Evolutionary conservation across 2,888 invertebrate genomes (phyloP).

Genomic region (Stegophylla sp.): DNA sequence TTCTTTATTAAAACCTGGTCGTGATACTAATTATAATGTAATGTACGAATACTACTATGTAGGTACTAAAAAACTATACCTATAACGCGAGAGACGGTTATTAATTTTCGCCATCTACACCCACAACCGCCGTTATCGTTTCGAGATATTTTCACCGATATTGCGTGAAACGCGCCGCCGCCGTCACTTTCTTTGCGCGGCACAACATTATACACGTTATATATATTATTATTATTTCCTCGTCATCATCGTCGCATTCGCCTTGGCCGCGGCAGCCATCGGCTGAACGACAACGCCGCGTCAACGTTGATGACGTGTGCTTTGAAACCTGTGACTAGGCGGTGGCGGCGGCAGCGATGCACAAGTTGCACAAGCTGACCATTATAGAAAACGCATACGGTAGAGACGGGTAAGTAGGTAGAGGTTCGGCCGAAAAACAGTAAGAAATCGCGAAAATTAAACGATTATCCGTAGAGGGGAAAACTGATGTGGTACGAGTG

Average conservation of each 20-base stretch:
- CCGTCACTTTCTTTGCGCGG: constrained; percentile 5
- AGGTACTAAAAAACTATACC: too few species aligned
- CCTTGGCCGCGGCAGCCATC: constrained; percentile 5
- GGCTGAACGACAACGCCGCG: background rate
- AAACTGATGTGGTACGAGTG: background rate
- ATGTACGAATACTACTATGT: too few species aligned
- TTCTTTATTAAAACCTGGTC: too few species aligned
- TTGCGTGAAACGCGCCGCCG: background rate
- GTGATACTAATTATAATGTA: too few species aligned
- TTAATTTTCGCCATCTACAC: too few species aligned
- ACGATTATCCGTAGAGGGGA: background rate
- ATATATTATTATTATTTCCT: background rate
- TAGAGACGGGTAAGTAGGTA: background rate
- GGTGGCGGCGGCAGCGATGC: constrained; percentile 4
- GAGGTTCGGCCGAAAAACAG: background rate
- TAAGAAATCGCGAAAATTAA: background rate
- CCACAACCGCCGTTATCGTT: too few species aligned
- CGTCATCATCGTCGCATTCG: background rate
- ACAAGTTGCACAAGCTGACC: constrained; percentile 43
- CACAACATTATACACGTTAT: background rate
- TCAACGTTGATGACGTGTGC: constrained; percentile 46
- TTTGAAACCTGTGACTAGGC: background rate
- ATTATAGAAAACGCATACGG: background rate
- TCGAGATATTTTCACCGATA: background rate
- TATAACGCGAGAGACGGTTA: too few species aligned